These are phyloP conservation scores for Spodoptera litura DNA, from an alignment of 1,140 invertebrate species.

Conservation along the genomic window DNA sequence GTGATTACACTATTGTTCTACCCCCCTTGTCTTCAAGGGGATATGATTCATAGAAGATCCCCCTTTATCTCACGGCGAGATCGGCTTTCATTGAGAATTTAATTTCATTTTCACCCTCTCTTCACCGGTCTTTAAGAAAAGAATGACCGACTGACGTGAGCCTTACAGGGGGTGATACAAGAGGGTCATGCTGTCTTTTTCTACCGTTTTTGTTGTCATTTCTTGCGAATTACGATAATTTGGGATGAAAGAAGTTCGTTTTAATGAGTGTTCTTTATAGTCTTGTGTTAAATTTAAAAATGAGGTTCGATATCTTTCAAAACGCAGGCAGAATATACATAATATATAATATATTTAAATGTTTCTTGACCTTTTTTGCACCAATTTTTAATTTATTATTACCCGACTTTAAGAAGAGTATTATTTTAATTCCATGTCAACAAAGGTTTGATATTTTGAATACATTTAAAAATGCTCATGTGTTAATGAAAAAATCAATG, in stretches of 20 bases:
- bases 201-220: constrained; percentile 34
- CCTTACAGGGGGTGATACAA: constrained; percentile 67
- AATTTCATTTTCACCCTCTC: constrained; percentile 84
- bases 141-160: constrained; percentile 81
- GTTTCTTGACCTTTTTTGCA: too few relatives aligned
- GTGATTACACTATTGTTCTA: constrained; percentile 83
- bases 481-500: too few relatives aligned
- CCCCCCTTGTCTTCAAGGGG: constrained; percentile 73
- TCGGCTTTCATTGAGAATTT: constrained; percentile 83
- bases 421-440: too few relatives aligned
- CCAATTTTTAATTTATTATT: too few relatives aligned
- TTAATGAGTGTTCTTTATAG: constrained; percentile 6
- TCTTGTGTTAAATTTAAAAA: too few relatives aligned
- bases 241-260: neutral
- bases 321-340: too few relatives aligned
- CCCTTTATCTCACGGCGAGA: constrained; percentile 74
- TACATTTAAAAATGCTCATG: too few relatives aligned
- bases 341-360: too few relatives aligned
- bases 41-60: constrained; percentile 81
- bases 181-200: constrained; percentile 58
- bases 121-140: constrained; percentile 77
- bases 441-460: too few relatives aligned
- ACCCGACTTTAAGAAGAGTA: too few relatives aligned
- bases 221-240: constrained; percentile 36
- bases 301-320: too few relatives aligned